Percentiles rank a stretch among this genome's conserved stretches.
phyloP scores from a whole-genome alignment of 2,797 vertebrate species.

The Cirrhinus molitorella region DNA sequence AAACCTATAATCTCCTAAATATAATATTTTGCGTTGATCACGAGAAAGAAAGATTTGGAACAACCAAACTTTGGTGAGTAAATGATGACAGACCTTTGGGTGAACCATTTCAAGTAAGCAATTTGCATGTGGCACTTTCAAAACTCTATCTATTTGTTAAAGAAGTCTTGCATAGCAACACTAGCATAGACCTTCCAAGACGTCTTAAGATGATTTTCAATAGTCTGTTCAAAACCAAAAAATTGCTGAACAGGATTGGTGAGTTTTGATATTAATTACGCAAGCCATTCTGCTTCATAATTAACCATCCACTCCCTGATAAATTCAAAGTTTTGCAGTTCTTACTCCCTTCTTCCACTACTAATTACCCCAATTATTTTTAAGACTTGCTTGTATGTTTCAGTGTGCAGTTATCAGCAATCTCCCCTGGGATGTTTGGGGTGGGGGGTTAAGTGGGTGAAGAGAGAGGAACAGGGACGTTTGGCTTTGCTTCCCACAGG shows the following conservation, averaged over 20 bases:
- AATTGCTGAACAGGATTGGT: background rate
- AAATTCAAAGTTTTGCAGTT: conserved; percentile 28
- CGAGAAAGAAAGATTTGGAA: background rate
- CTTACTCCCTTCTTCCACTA: conserved; percentile 14
- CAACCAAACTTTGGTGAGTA: background rate
- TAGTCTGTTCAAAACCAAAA: background rate
- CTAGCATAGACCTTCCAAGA: background rate
- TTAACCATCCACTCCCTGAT: conserved; percentile 1
- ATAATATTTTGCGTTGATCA: background rate
- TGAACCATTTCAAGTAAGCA: background rate
- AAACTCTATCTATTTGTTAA: background rate
- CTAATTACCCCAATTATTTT: conserved; percentile 50
- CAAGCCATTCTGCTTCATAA: background rate
- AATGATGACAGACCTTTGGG: background rate
- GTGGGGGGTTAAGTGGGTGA: conserved; percentile 52
- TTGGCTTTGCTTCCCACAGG: conserved; percentile 63
- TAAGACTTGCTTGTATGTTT: conserved; percentile 45
- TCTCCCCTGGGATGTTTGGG: conserved; percentile 54
- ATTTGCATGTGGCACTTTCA: background rate
- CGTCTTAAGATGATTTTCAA: background rate
- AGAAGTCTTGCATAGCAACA: background rate
- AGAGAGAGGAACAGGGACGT: conserved; percentile 43
- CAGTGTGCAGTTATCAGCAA: conserved; percentile 53
- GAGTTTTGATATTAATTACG: conserved; percentile 5
- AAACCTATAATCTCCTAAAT: background rate